Base-by-base conservation (phyloP, 2,113 vertebrate species). In the Ammodytes dubius region DNA sequence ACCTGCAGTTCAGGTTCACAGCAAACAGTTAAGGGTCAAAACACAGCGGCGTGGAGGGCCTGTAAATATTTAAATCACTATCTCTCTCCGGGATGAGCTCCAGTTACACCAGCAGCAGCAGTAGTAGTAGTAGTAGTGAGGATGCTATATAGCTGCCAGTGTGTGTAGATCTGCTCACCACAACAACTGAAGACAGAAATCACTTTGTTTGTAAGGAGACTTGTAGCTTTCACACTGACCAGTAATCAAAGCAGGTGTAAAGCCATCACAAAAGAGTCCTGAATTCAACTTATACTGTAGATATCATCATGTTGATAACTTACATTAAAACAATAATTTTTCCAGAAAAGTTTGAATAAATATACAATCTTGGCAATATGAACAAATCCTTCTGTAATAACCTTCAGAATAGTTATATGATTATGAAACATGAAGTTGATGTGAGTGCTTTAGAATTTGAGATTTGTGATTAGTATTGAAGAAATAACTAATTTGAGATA, bases 11-110 rank as follows among this genome's bases (percentile, higher is more conserved):
- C 95, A 96, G 95, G 96, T 97, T 96, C 93, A 95, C 95, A 95
- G 95, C 94, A 95, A 97, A 96, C 95, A 97, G 95, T 97, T 96
- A 96, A 96, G 96, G 95, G 96, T 96, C 96, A 97, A 94, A 96
- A 95, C 95, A 96, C 94, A 93, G 96, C 95, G 94, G 96, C 95
- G 93, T 95, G 93, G 92, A 92, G 96, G 94, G 93, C 92, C 93
- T 93, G 91, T 95, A 96, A 95, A 95, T 95, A 95, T 79, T 96
- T 95, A 94, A 95, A 95, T 91, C 90, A 85, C 93, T 93, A 93
- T 93, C 92, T 95, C 91, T 88, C 95, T 89, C 71, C 90, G 95
- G 93, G 90, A 95, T 92, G 89, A 92, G 94, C 92, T 95, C 86
- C 56, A 84, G 94, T 96, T 95, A 94, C 95, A 92, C 74, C 80